A percentile compares a stretch with the other conserved stretches of the same genome.
Conservation (phyloP, 2,797 vertebrate genomes). For the Nyctalus aviator region DNA sequence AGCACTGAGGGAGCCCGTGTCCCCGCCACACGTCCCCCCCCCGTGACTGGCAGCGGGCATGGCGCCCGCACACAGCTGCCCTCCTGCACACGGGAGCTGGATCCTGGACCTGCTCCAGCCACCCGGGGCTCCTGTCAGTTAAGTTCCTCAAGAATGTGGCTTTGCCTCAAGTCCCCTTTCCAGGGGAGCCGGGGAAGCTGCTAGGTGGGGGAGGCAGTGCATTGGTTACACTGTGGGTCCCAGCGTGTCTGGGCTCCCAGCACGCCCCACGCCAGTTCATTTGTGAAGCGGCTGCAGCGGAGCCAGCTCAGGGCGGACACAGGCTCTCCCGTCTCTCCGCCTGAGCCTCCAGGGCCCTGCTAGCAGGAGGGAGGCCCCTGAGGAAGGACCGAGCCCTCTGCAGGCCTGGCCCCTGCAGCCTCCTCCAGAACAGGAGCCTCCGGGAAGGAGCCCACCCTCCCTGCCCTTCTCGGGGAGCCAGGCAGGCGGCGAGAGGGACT, state of each 20-base stretch:
- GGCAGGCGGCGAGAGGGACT: not conserved
- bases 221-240: not conserved
- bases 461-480: not conserved
- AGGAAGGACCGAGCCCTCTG: not conserved
- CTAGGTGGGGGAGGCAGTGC: too few species aligned
- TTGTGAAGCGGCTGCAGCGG: too few species aligned
- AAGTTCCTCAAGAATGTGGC: not conserved
- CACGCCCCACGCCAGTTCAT: not conserved
- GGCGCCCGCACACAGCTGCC: not conserved
- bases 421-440: not conserved
- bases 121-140: not conserved
- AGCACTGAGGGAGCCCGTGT: not conserved
- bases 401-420: not conserved
- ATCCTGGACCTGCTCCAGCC: not conserved
- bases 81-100: not conserved
- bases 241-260: not conserved
- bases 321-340: accelerated
- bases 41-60: not conserved
- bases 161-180: not conserved
- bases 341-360: not conserved
- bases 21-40: not conserved
- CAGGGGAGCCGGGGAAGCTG: not conserved
- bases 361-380: not conserved
- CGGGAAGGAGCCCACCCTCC: not conserved
- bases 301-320: not conserved